Percentiles rank a stretch among this genome's conserved stretches.
Evolutionary conservation across 2,113 vertebrate genomes (phyloP).

Genomic region (Phylloscopus whistleri): DNA sequence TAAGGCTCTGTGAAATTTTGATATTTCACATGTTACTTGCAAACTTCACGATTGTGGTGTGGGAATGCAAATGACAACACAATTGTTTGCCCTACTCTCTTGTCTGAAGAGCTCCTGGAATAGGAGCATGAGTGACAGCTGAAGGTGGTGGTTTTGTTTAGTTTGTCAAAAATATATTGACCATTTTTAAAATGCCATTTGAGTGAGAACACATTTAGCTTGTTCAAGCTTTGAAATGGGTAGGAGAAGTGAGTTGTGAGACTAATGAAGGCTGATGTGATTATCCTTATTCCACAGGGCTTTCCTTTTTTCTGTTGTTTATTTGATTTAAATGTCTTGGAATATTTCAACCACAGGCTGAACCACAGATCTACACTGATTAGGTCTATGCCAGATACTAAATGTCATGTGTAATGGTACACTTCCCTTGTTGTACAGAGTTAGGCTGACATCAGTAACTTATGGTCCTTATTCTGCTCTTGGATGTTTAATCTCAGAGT

Average conservation of each 20-base stretch:
- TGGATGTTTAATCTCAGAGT: not conserved
- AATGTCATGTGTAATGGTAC: not conserved
- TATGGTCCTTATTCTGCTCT: not conserved
- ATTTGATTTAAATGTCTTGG: not conserved
- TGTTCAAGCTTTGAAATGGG: not conserved
- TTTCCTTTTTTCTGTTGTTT: not conserved
- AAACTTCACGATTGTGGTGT: not conserved
- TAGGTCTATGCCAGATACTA: not conserved
- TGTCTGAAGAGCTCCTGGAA: not conserved
- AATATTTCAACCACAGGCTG: not conserved
- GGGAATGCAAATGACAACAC: not conserved
- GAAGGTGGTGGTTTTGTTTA: not conserved
- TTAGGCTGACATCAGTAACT: not conserved
- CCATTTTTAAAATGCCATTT: slow-evolving; percentile 16
- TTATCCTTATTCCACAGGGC: not conserved
- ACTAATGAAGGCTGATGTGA: not conserved
- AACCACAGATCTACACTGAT: not conserved
- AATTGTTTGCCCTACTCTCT: not conserved
- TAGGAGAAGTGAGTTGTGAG: slow-evolving; percentile 23
- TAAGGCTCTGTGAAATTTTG: not conserved
- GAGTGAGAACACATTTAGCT: not conserved
- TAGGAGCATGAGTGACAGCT: not conserved
- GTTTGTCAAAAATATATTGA: not conserved
- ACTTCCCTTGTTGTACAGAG: not conserved
- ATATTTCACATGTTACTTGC: not conserved